These are phyloP conservation scores for Pollimyrus isidori DNA, from an alignment of 2,113 vertebrate species.

Conservation along the genomic window DNA sequence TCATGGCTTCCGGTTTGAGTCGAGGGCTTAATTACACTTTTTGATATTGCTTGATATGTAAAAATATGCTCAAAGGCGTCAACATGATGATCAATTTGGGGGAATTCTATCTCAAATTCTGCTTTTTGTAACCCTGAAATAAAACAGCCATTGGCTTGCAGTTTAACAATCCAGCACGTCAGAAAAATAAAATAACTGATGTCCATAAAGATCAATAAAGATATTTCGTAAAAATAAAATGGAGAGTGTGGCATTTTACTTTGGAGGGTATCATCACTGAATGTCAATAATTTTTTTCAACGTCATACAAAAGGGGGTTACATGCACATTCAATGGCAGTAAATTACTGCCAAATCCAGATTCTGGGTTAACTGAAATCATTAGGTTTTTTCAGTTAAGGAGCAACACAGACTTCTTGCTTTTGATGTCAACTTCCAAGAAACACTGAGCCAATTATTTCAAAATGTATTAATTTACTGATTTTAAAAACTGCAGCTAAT, in stretches of 20 bases:
- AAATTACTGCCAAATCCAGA: not conserved
- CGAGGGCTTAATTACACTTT: not conserved
- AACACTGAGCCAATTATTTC: not conserved
- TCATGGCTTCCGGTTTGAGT: not conserved
- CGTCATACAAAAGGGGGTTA: not conserved
- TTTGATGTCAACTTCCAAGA: not conserved
- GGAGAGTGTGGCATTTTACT: not conserved
- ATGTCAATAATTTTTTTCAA: not conserved
- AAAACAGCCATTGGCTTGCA: not conserved
- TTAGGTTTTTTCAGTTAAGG: not conserved
- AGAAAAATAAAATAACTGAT: not conserved
- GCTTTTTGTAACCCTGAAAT: not conserved
- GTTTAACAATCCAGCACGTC: not conserved
- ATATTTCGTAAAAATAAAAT: not conserved
- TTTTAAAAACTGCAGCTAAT: not conserved
- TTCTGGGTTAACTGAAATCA: not conserved
- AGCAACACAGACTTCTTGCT: not conserved
- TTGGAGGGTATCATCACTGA: not conserved
- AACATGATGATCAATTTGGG: not conserved
- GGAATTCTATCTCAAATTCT: not conserved
- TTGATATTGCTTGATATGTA: not conserved
- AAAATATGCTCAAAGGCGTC: not conserved
- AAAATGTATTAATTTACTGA: not conserved
- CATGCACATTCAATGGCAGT: not conserved
- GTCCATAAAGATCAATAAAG: not conserved